phyloP scores from a whole-genome alignment of 2,888 invertebrate species.

The Cerastis leucographa region DNA sequence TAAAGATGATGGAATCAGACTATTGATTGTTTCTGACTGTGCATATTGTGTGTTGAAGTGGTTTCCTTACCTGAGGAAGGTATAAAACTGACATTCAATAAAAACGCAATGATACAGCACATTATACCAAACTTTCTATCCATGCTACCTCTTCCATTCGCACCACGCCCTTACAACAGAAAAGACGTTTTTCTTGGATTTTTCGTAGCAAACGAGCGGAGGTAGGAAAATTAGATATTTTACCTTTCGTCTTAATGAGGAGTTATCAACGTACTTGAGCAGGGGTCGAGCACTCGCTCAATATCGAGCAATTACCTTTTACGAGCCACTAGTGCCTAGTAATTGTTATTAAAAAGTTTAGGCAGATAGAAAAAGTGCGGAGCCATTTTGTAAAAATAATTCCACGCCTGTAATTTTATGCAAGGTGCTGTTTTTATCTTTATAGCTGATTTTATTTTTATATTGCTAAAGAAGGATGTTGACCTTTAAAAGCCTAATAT shows the following conservation, averaged over 20 bases:
- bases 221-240: slow-evolving; percentile 85
- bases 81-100: background rate
- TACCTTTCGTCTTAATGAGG: slow-evolving; percentile 80
- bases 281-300: slow-evolving; percentile 72
- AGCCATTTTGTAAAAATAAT: slow-evolving; percentile 38
- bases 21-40: background rate
- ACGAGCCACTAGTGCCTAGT: slow-evolving; percentile 67
- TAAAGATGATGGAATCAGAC: background rate
- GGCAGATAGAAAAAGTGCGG: slow-evolving; percentile 31
- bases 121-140: background rate
- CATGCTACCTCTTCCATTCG: slow-evolving; percentile 39
- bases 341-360: slow-evolving; percentile 67
- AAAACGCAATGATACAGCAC: background rate
- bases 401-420: slow-evolving; percentile 27
- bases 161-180: slow-evolving; percentile 68
- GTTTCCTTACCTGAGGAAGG: background rate
- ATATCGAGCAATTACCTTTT: slow-evolving; percentile 80
- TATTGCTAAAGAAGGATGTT: background rate
- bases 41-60: background rate
- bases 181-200: slow-evolving; percentile 81
- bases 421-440: slow-evolving; percentile 33
- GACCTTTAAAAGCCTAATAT: background rate
- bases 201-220: slow-evolving; percentile 79
- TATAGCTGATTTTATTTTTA: slow-evolving; percentile 17
- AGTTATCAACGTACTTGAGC: slow-evolving; percentile 77